Evolutionary conservation across 2,888 invertebrate species (phyloP), one percentile per base, ranked within the genome.

Genomic region (Strigamia maritima): DNA sequence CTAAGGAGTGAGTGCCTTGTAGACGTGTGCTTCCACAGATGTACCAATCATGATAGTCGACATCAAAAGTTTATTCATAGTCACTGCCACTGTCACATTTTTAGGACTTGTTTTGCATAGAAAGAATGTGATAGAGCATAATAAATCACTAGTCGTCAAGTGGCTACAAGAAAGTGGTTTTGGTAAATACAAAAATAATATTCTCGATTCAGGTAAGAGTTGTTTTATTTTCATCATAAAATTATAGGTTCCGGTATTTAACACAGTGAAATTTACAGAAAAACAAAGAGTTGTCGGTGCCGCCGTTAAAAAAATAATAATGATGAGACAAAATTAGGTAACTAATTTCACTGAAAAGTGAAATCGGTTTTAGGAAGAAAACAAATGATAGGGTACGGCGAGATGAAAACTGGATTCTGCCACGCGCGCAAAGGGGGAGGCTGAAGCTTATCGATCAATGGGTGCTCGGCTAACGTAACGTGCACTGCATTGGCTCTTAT

Each of bases 151-250:
- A 10, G 77, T 77, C 12, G 54, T 49, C 26, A 40, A 44, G 44
- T 77, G 77, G 77, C 49, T 77, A 28, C 44, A 77, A 24, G 54
- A 54, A 14, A 28, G 24, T 24, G 77, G 77, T n/a, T 77, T 77
- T n/a, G 24, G n/a, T 24, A 40, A 77, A 26, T 77, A 77, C 54
- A 77, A 44, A 49, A 77, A 49, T 24, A 26, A 19, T 12, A 16
- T 77, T 54, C 44, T 77, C 14, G 44, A 77, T 10, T 2, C 77
- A 77, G 77, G 77, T 77, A 40, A 38, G 76, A 38, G 6, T 10
- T n/a, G 12, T 35, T 74, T n/a, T 74, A 35, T n/a, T 74, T 54
- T 54, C 31, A 31, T 31, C 2, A 1, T 3, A 35, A 35, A n/a
- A n/a, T n/a, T n/a, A n/a, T n/a, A n/a, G n/a, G n/a, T n/a, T n/a